These are phyloP conservation scores for Psylliodes chrysocephalus DNA, from an alignment of 2,888 invertebrate species.

Conservation along the genomic window DNA sequence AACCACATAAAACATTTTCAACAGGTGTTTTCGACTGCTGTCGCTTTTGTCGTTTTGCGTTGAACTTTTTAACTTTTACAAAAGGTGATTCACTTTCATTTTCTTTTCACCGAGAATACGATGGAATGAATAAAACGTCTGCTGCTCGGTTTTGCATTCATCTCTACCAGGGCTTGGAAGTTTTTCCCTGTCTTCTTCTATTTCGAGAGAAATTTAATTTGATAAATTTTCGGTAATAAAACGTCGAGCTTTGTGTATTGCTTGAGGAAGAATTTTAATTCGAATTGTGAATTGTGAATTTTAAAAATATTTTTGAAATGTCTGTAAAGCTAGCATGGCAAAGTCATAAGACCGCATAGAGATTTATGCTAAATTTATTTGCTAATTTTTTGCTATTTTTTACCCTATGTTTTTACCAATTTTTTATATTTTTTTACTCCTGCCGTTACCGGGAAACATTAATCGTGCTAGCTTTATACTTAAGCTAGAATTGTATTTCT, in stretches of 20 bases:
- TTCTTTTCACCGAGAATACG: slow-evolving; percentile 14
- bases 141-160: slow-evolving; percentile 1
- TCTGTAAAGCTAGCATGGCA: too few relatives aligned
- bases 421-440: too few relatives aligned
- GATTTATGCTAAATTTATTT: too few relatives aligned
- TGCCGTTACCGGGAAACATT: too few relatives aligned
- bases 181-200: background rate
- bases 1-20: slow-evolving; percentile 36
- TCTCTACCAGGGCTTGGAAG: background rate
- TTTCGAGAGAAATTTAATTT: background rate
- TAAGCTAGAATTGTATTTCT: too few relatives aligned
- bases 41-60: slow-evolving; percentile 34
- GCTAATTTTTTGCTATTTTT: too few relatives aligned
- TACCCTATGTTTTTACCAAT: too few relatives aligned
- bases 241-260: background rate
- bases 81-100: slow-evolving; percentile 35
- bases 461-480: too few relatives aligned
- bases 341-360: too few relatives aligned
- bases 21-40: slow-evolving; percentile 38
- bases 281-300: too few relatives aligned
- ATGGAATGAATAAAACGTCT: slow-evolving; percentile 12
- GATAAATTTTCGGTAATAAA: slow-evolving; percentile 4
- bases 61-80: slow-evolving; percentile 32
- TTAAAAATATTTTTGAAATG: too few relatives aligned
- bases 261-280: background rate